phyloP scores from a whole-genome alignment of 2,888 invertebrate genomes.

The Heterodera filipjevi region DNA sequence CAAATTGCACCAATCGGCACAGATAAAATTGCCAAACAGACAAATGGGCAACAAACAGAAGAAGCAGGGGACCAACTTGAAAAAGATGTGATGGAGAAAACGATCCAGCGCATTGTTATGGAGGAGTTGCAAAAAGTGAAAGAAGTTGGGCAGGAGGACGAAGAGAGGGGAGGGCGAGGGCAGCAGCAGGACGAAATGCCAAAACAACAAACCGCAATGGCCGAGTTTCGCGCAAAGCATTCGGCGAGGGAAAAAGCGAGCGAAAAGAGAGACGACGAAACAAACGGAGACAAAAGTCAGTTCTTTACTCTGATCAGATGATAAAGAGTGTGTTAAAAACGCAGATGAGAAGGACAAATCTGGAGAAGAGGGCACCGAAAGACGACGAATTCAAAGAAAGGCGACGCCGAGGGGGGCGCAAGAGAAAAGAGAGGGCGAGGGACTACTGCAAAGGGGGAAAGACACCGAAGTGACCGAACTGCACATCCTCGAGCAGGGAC shows the following conservation, averaged over 20 bases:
- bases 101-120: slow-evolving; percentile 36
- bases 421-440: background rate
- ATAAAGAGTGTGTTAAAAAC: background rate
- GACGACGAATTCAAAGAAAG: background rate
- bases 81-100: slow-evolving; percentile 30
- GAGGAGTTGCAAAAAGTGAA: slow-evolving; percentile 20
- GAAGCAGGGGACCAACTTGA: background rate
- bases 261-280: background rate
- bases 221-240: background rate
- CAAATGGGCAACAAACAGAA: slow-evolving; percentile 18
- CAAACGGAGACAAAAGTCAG: background rate
- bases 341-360: background rate
- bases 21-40: background rate
- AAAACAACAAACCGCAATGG: background rate
- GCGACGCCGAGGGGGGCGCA: slow-evolving; percentile 5
- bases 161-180: background rate
- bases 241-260: background rate
- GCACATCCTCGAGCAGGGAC: slow-evolving; percentile 33
- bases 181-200: background rate
- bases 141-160: background rate
- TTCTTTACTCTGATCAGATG: background rate
- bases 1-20: background rate
- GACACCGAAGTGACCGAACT: slow-evolving; percentile 25
- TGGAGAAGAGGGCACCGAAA: background rate
- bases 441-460: background rate